Evolutionary conservation across 2,113 vertebrate species (phyloP).

Genomic region (Zapornia atra): DNA sequence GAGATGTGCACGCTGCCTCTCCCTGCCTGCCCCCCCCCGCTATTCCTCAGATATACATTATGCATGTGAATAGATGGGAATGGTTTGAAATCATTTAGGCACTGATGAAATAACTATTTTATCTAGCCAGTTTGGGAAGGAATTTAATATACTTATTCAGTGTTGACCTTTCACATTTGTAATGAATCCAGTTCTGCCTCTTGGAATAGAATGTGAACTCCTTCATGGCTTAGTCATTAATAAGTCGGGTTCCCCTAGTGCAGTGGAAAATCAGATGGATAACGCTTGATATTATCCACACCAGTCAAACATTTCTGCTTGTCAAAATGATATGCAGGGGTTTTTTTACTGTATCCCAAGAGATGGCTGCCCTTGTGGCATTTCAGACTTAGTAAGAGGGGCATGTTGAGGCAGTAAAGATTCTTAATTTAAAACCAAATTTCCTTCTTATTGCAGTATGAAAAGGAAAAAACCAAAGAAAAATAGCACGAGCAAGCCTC

Average conservation of each 20-base stretch:
- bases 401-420: not conserved
- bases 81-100: slow-evolving; percentile 42
- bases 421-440: not conserved
- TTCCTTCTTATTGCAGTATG: slow-evolving; percentile 74
- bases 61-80: not conserved
- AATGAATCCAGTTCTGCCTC: slow-evolving; percentile 56
- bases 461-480: slow-evolving; percentile 77
- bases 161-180: slow-evolving; percentile 54
- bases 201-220: slow-evolving; percentile 49
- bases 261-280: slow-evolving; percentile 51
- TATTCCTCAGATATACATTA: not conserved
- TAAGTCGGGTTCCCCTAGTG: slow-evolving; percentile 32
- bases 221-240: slow-evolving; percentile 38
- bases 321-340: not conserved
- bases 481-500: slow-evolving; percentile 52
- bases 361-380: not conserved
- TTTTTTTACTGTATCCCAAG: slow-evolving; percentile 28
- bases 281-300: not conserved
- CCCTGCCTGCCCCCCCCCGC: not conserved
- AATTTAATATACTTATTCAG: slow-evolving; percentile 24
- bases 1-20: not conserved
- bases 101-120: slow-evolving; percentile 51
- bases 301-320: slow-evolving; percentile 28
- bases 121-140: slow-evolving; percentile 35
- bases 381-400: not conserved